These are phyloP conservation scores for Heliconius hermathena DNA, from an alignment of 1,140 invertebrate species.

Conservation along the genomic window DNA sequence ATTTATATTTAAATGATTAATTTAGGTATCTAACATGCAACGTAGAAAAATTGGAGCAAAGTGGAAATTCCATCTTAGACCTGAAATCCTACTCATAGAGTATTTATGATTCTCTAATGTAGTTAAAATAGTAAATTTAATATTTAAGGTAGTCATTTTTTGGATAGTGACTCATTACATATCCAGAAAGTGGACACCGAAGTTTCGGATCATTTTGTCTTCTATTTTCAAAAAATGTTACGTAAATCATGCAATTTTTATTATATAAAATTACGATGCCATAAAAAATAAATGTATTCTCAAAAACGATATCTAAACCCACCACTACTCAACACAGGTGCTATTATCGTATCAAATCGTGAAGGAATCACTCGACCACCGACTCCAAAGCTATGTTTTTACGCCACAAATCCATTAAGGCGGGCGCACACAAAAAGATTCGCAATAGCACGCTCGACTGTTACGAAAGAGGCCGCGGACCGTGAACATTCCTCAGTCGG, in stretches of 20 bases:
- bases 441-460: constrained; percentile 72
- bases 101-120: too few species aligned
- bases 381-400: constrained; percentile 26
- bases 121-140: too few species aligned
- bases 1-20: too few species aligned
- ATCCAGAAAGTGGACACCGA: too few species aligned
- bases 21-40: too few species aligned
- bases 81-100: too few species aligned
- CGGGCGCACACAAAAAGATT: constrained; percentile 72
- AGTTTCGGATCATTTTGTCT: too few species aligned
- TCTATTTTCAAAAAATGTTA: too few species aligned
- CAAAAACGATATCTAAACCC: neutral
- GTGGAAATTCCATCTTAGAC: too few species aligned
- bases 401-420: constrained; percentile 25
- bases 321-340: neutral
- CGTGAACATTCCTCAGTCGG: constrained; percentile 77
- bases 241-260: neutral
- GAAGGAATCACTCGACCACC: constrained; percentile 14
- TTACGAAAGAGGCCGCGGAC: constrained; percentile 74
- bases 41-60: too few species aligned
- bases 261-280: neutral
- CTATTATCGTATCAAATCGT: constrained; percentile 24
- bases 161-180: too few species aligned
- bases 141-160: too few species aligned
- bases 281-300: neutral